Conservation (phyloP, 2,113 vertebrate species). For the Myotis yumanensis region DNA sequence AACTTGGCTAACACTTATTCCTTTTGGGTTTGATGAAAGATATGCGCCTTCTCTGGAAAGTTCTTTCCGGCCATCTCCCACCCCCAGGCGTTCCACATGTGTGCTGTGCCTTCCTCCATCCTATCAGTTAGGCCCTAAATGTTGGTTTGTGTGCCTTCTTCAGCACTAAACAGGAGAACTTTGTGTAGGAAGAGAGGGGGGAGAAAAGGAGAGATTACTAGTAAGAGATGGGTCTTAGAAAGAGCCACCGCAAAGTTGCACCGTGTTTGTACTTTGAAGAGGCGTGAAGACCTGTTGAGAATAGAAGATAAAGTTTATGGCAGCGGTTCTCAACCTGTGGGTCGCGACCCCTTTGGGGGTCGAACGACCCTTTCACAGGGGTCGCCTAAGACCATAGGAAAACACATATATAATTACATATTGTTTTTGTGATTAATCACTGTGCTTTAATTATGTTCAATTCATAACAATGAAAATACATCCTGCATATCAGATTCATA, state of each 20-base stretch:
- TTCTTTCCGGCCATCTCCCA: not conserved
- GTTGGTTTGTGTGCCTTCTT: not conserved
- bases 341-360: too few relatives aligned
- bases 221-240: not conserved
- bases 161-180: not conserved
- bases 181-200: not conserved
- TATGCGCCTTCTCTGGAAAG: not conserved
- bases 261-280: not conserved
- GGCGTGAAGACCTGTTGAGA: not conserved
- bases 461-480: too few relatives aligned
- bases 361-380: too few relatives aligned
- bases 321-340: too few relatives aligned
- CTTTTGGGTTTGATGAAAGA: not conserved
- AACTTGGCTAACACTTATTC: not conserved
- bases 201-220: not conserved
- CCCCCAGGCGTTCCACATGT: not conserved
- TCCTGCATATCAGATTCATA: too few relatives aligned
- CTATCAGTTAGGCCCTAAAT: not conserved
- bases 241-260: not conserved
- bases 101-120: not conserved
- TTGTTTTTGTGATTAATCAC: too few relatives aligned
- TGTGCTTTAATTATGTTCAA: too few relatives aligned
- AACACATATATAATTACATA: too few relatives aligned
- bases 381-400: too few relatives aligned
- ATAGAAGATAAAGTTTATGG: not conserved